Evolutionary conservation across 2,888 invertebrate genomes (phyloP), one percentile per base, ranked within the genome.

Genomic region (Sylvicola cinctus): DNA sequence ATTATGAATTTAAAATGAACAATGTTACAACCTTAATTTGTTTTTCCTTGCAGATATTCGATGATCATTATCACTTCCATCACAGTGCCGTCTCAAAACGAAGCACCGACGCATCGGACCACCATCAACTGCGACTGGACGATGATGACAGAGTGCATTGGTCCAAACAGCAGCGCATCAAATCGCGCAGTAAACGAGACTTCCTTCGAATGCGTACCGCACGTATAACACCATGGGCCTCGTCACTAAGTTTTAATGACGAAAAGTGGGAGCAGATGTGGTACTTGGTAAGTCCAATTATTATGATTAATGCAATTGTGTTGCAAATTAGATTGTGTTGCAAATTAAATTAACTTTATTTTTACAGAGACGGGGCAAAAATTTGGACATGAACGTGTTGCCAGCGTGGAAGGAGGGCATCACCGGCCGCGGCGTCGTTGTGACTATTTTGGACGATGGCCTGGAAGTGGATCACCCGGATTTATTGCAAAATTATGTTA

Each of bases 391-490:
- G 93, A 91, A 93, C 58, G 95, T 96, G 41, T 75, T 83, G 49
- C 83, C 81, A 36, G 95, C 91, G 26, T 96, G 96, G 95, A 68
- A 74, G 50, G 78, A 83, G 56, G 93, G 91, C 33, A 74, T 85
- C 49, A 93, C 93, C 1, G 96, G 95, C 25, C 75, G 75, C 47
- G 90, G 90, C 25, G 80, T 95, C 14, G 91, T 93, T 13, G 93
- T 96, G 40, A 91, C 95, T 32, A 95, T 96, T 45, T 68, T 96
- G 33, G 95, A 96, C 53, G 95, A 95, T 54, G 95, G 95, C 16
- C 66, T 95, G 28, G 93, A 95, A 55, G 88, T 84, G 39, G 83
- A 88, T 58, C 93, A 95, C 62, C 93, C 93, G 1, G 95, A 95
- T 58, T 70, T 95, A 42, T 60, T 70, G 35, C 69, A 71, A 45